Evolutionary conservation across 2,888 invertebrate species (phyloP).

Genomic region (Agrotis segetum): DNA sequence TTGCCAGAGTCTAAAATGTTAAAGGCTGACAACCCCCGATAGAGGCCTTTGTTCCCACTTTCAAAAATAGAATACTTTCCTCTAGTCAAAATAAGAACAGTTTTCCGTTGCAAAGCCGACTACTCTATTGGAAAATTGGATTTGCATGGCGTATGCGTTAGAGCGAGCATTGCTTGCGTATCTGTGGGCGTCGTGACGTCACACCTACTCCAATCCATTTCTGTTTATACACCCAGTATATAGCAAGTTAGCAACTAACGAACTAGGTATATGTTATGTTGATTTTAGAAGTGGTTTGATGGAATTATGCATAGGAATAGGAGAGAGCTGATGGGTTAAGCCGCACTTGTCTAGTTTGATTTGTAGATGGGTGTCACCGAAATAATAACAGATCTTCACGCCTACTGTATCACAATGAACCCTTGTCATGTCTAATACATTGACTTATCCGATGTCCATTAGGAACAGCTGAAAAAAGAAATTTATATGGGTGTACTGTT

Average conservation of each 20-base stretch:
- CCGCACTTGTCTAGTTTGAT: too few species aligned
- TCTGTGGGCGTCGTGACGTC: conserved; percentile 35
- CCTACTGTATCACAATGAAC: too few species aligned
- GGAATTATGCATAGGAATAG: not conserved
- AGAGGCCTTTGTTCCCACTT: not conserved
- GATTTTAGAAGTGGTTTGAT: not conserved
- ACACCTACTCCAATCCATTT: conserved; percentile 22
- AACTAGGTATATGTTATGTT: not conserved
- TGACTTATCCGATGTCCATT: too few species aligned
- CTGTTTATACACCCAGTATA: not conserved
- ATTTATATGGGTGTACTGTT: too few species aligned
- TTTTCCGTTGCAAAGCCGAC: conserved; percentile 28
- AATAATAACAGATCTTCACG: too few species aligned
- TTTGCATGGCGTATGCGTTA: conserved; percentile 53
- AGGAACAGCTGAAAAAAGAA: too few species aligned
- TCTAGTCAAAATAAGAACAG: conserved; percentile 37
- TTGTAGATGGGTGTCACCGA: too few species aligned
- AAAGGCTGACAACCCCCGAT: not conserved
- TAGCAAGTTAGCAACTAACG: not conserved
- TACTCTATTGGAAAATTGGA: conserved; percentile 56
- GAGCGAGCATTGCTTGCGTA: conserved; percentile 33
- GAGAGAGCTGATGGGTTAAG: too few species aligned
- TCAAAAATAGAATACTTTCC: conserved; percentile 23
- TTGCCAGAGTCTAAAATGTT: not conserved
- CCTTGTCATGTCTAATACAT: too few species aligned